These are phyloP conservation scores for Pogonomyrmex barbatus DNA, from an alignment of 1,140 invertebrate genomes.

Conservation along the genomic window DNA sequence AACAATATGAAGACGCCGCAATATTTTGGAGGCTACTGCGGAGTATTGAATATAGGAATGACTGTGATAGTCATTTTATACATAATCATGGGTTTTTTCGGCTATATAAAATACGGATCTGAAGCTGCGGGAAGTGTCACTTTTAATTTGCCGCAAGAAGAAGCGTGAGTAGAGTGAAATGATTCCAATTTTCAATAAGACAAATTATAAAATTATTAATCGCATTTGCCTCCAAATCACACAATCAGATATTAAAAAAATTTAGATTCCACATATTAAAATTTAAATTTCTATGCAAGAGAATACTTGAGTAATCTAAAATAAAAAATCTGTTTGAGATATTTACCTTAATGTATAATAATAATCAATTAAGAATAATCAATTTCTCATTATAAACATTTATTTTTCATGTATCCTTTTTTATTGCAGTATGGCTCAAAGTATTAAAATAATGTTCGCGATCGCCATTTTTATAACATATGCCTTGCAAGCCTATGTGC, in stretches of 20 bases:
- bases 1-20: slow-evolving; percentile 94
- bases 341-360: no score
- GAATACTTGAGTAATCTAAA: background rate
- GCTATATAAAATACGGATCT: slow-evolving; percentile 92
- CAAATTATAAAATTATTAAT: background rate
- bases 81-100: slow-evolving; percentile 92
- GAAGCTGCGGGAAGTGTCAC: slow-evolving; percentile 90
- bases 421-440: slow-evolving; percentile 90
- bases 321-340: background rate
- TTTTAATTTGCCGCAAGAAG: slow-evolving; percentile 89
- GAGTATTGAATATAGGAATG: slow-evolving; percentile 94
- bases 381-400: slow-evolving; percentile 16
- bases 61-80: slow-evolving; percentile 91
- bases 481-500: slow-evolving; percentile 97
- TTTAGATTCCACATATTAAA: background rate
- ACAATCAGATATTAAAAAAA: no score
- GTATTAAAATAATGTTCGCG: slow-evolving; percentile 94
- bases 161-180: slow-evolving; percentile 61
- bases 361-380: background rate
- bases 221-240: no score
- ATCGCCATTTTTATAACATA: slow-evolving; percentile 96
- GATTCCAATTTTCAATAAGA: background rate
- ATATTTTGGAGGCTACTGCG: slow-evolving; percentile 89
- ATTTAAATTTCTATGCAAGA: background rate
- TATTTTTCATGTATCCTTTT: slow-evolving; percentile 51